Conservation (phyloP, 2,888 invertebrate species). For the Syrphus vitripennis region DNA sequence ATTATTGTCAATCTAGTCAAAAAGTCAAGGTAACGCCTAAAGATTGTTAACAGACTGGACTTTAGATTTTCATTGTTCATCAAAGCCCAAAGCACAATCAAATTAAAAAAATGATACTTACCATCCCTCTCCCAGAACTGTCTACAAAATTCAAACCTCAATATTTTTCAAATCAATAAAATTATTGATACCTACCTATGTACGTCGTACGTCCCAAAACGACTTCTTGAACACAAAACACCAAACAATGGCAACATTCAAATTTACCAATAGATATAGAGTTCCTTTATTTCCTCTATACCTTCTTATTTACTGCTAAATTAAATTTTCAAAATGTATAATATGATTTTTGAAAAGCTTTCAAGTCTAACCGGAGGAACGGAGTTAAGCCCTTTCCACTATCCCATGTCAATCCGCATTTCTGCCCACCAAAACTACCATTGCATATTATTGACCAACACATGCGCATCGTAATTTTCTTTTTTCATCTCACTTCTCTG, state of each 20-base stretch:
- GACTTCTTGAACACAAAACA: background rate
- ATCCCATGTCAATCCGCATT: background rate
- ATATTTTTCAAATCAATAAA: no score
- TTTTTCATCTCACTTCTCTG: constrained; percentile 6
- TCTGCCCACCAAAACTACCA: background rate
- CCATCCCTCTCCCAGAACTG: no score
- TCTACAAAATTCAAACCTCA: no score
- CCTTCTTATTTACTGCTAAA: background rate
- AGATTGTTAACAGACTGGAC: no score
- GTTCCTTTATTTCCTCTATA: background rate
- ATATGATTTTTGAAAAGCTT: constrained; percentile 13
- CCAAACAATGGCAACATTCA: constrained; percentile 51
- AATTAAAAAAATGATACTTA: no score
- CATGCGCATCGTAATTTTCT: constrained; percentile 51
- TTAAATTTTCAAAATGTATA: constrained; percentile 18
- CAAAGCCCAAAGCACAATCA: no score
- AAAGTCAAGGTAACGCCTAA: no score
- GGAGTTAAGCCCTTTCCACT: constrained; percentile 10
- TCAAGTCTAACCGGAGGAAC: background rate
- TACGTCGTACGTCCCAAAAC: background rate
- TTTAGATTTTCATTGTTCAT: no score
- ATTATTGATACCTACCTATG: no score
- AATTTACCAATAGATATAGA: background rate
- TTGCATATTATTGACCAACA: constrained; percentile 28
- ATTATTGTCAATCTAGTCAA: no score